Base-by-base conservation (phyloP, 2,888 invertebrate species). In the Epistrophe eligans region DNA sequence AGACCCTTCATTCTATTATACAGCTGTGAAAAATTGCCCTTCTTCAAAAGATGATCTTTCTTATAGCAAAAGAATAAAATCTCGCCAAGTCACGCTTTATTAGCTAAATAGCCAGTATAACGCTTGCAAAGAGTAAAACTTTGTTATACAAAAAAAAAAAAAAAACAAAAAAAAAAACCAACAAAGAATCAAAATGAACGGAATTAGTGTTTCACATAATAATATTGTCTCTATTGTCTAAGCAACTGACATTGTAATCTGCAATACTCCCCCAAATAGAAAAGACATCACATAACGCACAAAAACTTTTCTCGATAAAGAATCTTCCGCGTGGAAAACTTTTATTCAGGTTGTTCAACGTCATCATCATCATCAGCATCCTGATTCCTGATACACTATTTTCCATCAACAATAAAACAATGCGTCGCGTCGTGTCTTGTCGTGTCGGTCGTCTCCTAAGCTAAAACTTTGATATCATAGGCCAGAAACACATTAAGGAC, bases 291-390 rank as follows among this genome's bases (percentile, higher is more conserved):
- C 28, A 50, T 50, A 28, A 9, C 24, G 24, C 11, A 57, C 38
- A 66, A 74, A 80, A 79, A 67, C 64, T 81, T 79, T 57, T 40
- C 38, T 11, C 19, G 4, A 38, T 24, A 24, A 70, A 66, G 55
- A 76, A 57, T 84, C 77, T 77, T 80, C 67, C 77, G 81, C 85
- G 71, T 83, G 87, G 71, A 76, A 76, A 83, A 79, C 83, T 87
- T 87, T 87, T 74, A 87, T 87, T 87, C 87, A 87, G 87, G 87
- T 87, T 87, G 83, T 72, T 76, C 83, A 71, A 76, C 79, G 79
- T 76, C 72, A 70, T 70, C 85, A 83, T 62, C 62, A 40, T 62
- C 62, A 62, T 24, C 40, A 60, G 19, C 19, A 60, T 67, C 66
- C 66, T 67, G 66, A 67, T 67, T 79, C 79, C 79, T 60, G 79